These are phyloP conservation scores for Istiophorus platypterus DNA, from an alignment of 2,113 vertebrate species.

Conservation along the genomic window DNA sequence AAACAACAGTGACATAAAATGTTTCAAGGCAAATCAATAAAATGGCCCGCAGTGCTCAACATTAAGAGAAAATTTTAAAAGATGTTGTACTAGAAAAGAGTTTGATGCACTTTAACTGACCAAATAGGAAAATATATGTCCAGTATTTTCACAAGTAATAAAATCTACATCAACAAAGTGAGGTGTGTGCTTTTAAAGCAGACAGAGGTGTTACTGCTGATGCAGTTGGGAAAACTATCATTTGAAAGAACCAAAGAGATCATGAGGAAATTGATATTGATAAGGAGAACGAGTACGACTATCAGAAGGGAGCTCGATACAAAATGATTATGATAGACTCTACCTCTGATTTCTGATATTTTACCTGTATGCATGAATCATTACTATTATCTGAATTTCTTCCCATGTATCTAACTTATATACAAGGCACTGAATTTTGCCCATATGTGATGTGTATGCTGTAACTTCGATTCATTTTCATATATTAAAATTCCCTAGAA, in stretches of 20 bases:
- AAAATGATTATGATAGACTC: background rate
- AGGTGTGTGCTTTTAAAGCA: too few relatives aligned
- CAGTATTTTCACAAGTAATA: background rate
- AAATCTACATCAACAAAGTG: too few relatives aligned
- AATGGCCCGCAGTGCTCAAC: background rate
- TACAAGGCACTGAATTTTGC: background rate
- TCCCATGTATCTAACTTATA: background rate
- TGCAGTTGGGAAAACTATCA: background rate
- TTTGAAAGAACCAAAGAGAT: background rate
- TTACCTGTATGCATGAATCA: background rate
- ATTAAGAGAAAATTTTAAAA: background rate
- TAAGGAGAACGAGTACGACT: too few relatives aligned
- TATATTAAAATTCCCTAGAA: too few relatives aligned
- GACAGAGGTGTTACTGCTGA: background rate
- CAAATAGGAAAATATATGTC: background rate
- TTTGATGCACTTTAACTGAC: background rate
- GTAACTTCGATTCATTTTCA: too few relatives aligned
- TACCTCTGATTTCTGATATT: background rate
- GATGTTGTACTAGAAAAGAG: background rate
- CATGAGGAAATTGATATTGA: background rate
- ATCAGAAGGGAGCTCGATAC: background rate
- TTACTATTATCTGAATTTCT: background rate
- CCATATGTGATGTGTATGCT: too few relatives aligned
- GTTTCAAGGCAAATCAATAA: conserved; percentile 10
- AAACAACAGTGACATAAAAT: conserved; percentile 46